phyloP scores from a whole-genome alignment of 2,113 vertebrate genomes.

The Porphyrio hochstetteri region DNA sequence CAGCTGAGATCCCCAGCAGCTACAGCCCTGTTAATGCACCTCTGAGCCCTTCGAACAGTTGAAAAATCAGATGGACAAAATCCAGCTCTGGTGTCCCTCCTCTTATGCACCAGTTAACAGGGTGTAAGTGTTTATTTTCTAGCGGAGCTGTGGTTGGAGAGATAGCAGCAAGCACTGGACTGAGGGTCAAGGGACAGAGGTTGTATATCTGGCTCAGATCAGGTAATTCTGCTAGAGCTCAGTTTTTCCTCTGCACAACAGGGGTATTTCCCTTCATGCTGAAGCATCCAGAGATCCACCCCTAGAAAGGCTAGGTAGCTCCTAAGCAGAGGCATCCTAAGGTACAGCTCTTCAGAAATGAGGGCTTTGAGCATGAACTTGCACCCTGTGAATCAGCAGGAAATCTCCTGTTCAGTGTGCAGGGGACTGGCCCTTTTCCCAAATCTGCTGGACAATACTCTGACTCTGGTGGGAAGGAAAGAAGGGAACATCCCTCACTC shows the following conservation, averaged over 20 bases:
- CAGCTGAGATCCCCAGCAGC: background rate
- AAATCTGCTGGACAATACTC: background rate
- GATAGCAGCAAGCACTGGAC: background rate
- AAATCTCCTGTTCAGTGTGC: background rate
- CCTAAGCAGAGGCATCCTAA: background rate
- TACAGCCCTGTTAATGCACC: background rate
- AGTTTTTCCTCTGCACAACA: background rate
- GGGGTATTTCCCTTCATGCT: background rate
- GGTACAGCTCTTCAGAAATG: background rate
- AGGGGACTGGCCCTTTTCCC: background rate
- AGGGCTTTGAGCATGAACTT: background rate
- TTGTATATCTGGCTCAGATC: background rate
- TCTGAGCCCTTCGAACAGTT: background rate
- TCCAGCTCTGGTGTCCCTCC: background rate
- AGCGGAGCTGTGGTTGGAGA: background rate
- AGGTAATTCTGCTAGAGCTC: background rate
- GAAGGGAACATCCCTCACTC: background rate
- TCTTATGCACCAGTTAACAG: background rate
- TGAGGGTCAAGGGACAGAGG: background rate
- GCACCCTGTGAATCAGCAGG: background rate
- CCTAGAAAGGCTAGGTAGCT: background rate
- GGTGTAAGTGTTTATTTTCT: background rate
- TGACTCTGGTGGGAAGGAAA: background rate
- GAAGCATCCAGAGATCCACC: background rate
- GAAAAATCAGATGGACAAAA: constrained; percentile 16